These are phyloP conservation scores for Caenorhabditis sp. DNA, from an alignment of 2,888 invertebrate species.

Conservation along the genomic window DNA sequence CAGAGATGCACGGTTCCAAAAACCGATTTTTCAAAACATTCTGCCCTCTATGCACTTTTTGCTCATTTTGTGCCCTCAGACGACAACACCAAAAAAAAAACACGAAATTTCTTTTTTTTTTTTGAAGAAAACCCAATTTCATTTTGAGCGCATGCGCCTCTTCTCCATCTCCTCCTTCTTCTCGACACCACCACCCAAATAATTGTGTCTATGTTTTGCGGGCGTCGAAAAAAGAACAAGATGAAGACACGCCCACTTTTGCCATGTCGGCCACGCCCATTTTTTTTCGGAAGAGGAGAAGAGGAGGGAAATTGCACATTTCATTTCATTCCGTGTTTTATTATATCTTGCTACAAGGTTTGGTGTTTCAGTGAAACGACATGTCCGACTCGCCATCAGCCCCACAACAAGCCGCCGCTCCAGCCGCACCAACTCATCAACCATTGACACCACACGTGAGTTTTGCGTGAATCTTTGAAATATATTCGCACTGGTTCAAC, in stretches of 20 bases:
- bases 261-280: too few species aligned
- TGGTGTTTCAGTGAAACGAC: background rate
- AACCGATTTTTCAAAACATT: background rate
- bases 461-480: too few species aligned
- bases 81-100: background rate
- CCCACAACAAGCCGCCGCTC: conserved; percentile 13
- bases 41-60: background rate
- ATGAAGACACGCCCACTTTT: conserved; percentile 12
- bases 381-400: conserved; percentile 16
- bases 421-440: conserved; percentile 34
- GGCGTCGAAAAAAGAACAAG: background rate
- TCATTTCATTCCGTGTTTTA: conserved; percentile 8
- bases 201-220: conserved; percentile 25
- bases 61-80: too few species aligned
- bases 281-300: background rate
- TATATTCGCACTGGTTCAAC: too few species aligned
- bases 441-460: conserved; percentile 43
- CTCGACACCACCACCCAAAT: background rate
- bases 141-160: background rate
- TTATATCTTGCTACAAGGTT: too few species aligned
- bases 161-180: background rate
- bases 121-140: conserved; percentile 1
- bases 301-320: too few species aligned
- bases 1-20: too few species aligned
- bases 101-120: background rate